Conservation (phyloP, 2,888 invertebrate species). For the Mythimna loreyi region DNA sequence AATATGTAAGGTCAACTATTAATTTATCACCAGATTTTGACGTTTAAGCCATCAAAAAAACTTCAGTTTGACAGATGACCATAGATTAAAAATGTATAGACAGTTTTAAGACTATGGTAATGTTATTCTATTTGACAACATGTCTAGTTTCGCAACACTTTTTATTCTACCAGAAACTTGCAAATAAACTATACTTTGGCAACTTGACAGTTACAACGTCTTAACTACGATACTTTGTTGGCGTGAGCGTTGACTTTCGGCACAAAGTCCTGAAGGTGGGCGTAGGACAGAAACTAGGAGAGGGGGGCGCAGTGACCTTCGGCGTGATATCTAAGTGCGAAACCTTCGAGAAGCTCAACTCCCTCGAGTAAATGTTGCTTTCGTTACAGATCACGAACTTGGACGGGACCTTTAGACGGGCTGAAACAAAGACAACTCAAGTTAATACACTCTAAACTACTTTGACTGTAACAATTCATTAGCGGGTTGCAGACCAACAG, state of each 20-base stretch:
- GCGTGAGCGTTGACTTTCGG: neutral
- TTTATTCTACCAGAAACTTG: neutral
- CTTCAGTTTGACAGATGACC: neutral
- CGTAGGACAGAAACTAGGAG: slow-evolving; percentile 23
- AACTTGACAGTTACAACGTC: rapidly evolving
- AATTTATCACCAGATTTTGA: neutral
- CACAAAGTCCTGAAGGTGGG: slow-evolving; percentile 10
- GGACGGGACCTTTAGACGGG: neutral
- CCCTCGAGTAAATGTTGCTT: slow-evolving; percentile 37
- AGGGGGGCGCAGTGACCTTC: neutral
- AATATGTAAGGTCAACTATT: no score
- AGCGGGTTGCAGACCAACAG: no score
- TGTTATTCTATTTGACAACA: neutral
- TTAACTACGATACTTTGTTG: neutral
- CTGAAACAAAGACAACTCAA: slow-evolving; percentile 6
- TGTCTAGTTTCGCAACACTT: neutral
- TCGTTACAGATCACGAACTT: slow-evolving; percentile 37
- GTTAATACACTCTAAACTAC: neutral
- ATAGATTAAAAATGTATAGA: neutral
- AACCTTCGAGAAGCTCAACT: slow-evolving; percentile 49
- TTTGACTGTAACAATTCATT: no score
- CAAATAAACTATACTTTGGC: neutral
- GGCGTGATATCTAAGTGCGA: slow-evolving; percentile 64
- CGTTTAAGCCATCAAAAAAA: neutral
- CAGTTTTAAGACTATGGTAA: neutral